Conservation (phyloP, 1,140 invertebrate genomes). For the Rhizoglyphus robini region DNA sequence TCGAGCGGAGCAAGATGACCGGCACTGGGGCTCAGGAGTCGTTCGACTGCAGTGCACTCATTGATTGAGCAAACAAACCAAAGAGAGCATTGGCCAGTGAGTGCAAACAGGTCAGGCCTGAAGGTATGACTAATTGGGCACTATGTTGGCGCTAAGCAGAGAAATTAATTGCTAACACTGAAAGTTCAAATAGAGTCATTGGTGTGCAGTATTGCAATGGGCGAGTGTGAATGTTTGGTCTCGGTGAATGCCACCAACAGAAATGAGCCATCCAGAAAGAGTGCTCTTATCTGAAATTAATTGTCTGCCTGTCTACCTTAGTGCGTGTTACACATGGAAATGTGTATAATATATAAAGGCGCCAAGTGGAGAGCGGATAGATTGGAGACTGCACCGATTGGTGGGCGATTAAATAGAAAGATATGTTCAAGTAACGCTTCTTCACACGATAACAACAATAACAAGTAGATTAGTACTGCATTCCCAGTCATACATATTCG, state of each 20-base stretch:
- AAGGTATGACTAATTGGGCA: neutral
- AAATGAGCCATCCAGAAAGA: neutral
- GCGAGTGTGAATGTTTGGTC: neutral
- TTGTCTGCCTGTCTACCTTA: neutral
- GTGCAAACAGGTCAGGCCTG: conserved; percentile 9
- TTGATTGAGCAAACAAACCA: neutral
- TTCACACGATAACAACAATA: neutral
- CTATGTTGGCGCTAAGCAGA: neutral
- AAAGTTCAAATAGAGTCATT: neutral
- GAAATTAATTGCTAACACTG: conserved; percentile 9
- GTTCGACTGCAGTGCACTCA: neutral
- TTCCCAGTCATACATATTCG: neutral
- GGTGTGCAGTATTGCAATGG: too few species aligned
- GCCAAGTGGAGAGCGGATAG: neutral
- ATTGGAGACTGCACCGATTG: conserved; percentile 4
- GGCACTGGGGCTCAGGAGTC: neutral
- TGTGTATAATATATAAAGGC: neutral
- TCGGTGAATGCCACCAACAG: neutral
- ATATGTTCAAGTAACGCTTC: neutral
- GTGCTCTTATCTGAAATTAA: conserved; percentile 9
- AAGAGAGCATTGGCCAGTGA: neutral
- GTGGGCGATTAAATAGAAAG: neutral
- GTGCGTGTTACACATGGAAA: neutral
- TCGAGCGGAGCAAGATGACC: neutral
- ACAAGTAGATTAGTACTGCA: neutral